Evolutionary conservation across 2,888 invertebrate species (phyloP), one percentile per base, ranked within the genome.

Genomic region (Pyrgus malvae): DNA sequence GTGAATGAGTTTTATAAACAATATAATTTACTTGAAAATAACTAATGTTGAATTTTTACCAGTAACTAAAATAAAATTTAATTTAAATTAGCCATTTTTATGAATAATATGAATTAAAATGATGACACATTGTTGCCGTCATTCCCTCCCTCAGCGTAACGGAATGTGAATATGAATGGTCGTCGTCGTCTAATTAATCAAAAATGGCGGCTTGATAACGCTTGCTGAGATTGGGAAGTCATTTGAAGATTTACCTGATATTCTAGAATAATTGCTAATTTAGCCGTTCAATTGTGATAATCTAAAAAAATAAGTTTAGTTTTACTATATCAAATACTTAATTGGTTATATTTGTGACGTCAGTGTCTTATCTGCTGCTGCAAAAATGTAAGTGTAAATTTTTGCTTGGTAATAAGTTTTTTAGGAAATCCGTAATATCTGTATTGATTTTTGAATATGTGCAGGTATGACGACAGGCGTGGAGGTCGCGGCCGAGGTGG

Each of bases 401-500:
- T 38, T 61, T 59, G 42, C 2, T 2, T 23, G 35, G 50, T 49
- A 42, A 50, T 48, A 14, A 40, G 38, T 61, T 60, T 51, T 48
- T 55, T 38, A 4, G 2, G 33, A 2, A 8, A 9, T 16, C 33
- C n/a, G n/a, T n/a, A n/a, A n/a, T n/a, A n/a, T n/a, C n/a, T 61
- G 48, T 66, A 55, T 58, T 72, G 27, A 51, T 9, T 14, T 4
- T n/a, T 53, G n/a, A 6, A 17, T 9, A 45, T 7, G 27, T 38
- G 60, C 64, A 91, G 91, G 91, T 91, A 90, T 65, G 90, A 91
- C 69, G 90, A 91, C 69, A 90, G 90, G 66, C 90, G 91, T 59
- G 91, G 91, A 33, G 86, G 89, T 11, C 72, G 74, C 25, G 76
- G 78, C 3, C 72, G 91, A 27, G 83, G 89, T 31, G 70, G 82